These are phyloP conservation scores for Acleris emargana DNA, from an alignment of 2,888 invertebrate species.

Conservation along the genomic window DNA sequence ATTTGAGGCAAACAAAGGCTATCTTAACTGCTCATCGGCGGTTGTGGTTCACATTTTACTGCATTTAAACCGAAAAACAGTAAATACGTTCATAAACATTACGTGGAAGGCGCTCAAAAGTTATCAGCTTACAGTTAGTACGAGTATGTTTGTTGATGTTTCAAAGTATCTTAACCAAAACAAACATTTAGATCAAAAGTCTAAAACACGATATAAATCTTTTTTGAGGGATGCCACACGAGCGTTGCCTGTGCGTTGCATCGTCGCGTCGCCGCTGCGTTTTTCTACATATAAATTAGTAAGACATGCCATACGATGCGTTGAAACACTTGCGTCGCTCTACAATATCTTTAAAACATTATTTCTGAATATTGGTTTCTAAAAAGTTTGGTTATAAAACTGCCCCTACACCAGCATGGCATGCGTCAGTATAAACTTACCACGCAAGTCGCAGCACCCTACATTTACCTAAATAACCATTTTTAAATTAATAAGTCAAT, in stretches of 20 bases:
- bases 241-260: no score
- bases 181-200: not conserved
- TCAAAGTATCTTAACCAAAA: not conserved
- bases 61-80: constrained; percentile 8
- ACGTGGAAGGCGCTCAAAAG: not conserved
- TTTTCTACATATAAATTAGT: no score
- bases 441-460: constrained; percentile 12
- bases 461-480: constrained; percentile 29
- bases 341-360: no score
- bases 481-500: constrained; percentile 30
- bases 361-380: no score
- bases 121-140: not conserved
- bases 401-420: not conserved
- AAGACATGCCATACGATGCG: no score
- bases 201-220: no score
- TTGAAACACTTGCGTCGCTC: no score
- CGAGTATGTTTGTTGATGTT: not conserved
- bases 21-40: constrained; percentile 19
- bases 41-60: constrained; percentile 11
- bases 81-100: not conserved
- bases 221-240: no score
- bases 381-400: not conserved
- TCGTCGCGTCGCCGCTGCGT: no score
- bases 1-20: constrained; percentile 13
- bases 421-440: constrained; percentile 10